phyloP scores from a whole-genome alignment of 1,140 invertebrate genomes.

The Trichogramma pretiosum region DNA sequence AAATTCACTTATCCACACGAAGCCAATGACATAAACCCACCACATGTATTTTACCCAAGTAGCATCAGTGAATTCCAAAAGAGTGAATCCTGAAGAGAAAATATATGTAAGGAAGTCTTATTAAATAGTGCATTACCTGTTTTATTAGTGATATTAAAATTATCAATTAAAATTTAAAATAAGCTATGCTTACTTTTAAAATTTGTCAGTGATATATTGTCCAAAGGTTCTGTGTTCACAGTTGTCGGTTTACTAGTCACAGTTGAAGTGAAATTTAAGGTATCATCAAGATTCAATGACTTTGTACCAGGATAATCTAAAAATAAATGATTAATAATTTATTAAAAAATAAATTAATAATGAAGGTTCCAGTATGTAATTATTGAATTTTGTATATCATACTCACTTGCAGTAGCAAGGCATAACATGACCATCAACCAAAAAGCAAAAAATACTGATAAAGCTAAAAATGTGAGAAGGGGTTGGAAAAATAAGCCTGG shows the following conservation, averaged over 20 bases:
- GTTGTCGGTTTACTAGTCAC: slow-evolving; percentile 3
- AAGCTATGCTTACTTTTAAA: slow-evolving; percentile 19
- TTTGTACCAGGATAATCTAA: slow-evolving; percentile 44
- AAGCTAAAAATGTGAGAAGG: slow-evolving; percentile 70
- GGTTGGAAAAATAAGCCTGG: slow-evolving; percentile 84
- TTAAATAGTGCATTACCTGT: no score
- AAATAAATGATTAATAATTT: slow-evolving; percentile 19
- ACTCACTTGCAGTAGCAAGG: slow-evolving; percentile 63
- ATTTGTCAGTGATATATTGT: slow-evolving; percentile 15
- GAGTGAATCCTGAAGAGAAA: slow-evolving; percentile 47
- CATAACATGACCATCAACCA: slow-evolving; percentile 73
- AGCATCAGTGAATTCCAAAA: slow-evolving; percentile 60
- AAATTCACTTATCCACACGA: slow-evolving; percentile 85
- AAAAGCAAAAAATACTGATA: slow-evolving; percentile 72
- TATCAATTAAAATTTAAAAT: no score
- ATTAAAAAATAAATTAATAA: no score
- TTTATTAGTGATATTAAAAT: no score
- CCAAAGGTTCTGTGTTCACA: slow-evolving; percentile 7
- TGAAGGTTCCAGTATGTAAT: no score
- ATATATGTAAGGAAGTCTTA: not conserved
- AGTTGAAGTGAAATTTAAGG: slow-evolving; percentile 12
- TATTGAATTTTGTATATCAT: slow-evolving; percentile 7
- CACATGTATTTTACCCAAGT: slow-evolving; percentile 78
- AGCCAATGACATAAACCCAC: slow-evolving; percentile 82
- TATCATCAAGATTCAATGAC: slow-evolving; percentile 27